Conservation (phyloP, 2,113 vertebrate species). For the Spermophilus dauricus region DNA sequence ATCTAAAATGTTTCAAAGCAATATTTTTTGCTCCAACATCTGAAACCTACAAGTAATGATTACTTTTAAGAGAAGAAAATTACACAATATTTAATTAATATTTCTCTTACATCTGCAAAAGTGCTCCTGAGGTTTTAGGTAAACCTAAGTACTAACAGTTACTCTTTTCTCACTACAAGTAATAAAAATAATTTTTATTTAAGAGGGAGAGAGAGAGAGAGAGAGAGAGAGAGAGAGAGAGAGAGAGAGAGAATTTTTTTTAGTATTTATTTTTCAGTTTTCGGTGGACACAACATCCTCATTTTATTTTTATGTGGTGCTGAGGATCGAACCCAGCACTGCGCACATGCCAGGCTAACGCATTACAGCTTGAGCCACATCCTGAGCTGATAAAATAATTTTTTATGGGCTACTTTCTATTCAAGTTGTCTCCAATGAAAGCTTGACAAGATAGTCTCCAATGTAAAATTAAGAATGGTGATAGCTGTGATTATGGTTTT, state of each 20-base stretch:
- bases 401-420: background rate
- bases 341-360: too few relatives aligned
- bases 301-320: too few relatives aligned
- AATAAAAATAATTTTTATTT: background rate
- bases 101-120: background rate
- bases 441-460: background rate
- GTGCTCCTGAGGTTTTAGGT: background rate
- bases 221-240: too few relatives aligned
- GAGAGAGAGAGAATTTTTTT: too few relatives aligned
- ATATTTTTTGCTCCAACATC: background rate
- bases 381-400: background rate
- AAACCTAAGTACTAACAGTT: background rate
- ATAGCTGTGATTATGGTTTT: background rate
- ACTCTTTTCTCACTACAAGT: background rate
- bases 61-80: background rate
- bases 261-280: too few relatives aligned
- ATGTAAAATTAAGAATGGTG: background rate
- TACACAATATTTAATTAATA: background rate
- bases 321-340: too few relatives aligned
- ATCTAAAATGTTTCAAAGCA: background rate
- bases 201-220: too few relatives aligned
- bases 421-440: background rate
- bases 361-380: too few relatives aligned
- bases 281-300: too few relatives aligned
- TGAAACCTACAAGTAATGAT: conserved; percentile 11